phyloP scores from a whole-genome alignment of 1,140 invertebrate species.

The Battus philenor region DNA sequence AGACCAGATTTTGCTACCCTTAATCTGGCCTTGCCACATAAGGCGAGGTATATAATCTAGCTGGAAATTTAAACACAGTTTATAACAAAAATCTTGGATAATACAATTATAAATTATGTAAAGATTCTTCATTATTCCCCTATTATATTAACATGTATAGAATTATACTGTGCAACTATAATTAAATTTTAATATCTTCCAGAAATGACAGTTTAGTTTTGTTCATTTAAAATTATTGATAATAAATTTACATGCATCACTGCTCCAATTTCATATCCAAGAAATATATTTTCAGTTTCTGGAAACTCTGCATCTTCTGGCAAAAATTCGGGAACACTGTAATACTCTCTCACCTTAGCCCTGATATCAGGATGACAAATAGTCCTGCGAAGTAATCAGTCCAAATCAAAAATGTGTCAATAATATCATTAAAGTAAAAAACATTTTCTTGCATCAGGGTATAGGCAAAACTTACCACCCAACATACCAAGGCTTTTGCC shows the following conservation, averaged over 20 bases:
- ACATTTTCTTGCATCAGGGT: constrained; percentile 1
- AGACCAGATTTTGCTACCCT: constrained; percentile 90
- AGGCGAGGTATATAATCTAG: constrained; percentile 93
- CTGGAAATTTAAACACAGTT: constrained; percentile 72
- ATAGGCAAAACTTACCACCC: constrained; percentile 84
- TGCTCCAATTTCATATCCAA: constrained; percentile 94
- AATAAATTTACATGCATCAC: constrained; percentile 90
- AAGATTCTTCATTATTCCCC: too few species aligned
- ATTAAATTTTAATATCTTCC: too few species aligned
- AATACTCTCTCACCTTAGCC: constrained; percentile 85
- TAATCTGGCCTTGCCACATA: constrained; percentile 96
- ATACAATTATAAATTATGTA: too few species aligned
- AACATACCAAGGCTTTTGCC: constrained; percentile 89
- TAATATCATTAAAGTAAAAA: neutral
- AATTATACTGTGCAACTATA: too few species aligned
- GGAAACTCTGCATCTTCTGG: constrained; percentile 92
- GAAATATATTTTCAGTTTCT: constrained; percentile 94
- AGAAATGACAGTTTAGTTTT: constrained; percentile 66
- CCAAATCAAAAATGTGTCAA: too few species aligned
- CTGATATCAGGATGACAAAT: constrained; percentile 91
- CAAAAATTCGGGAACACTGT: constrained; percentile 90
- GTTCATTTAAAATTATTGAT: neutral
- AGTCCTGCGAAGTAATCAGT: constrained; percentile 77
- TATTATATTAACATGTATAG: too few species aligned
- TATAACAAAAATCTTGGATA: constrained; percentile 4